A percentile compares a stretch with the other conserved stretches of the same genome.
Conservation (phyloP, 2,888 invertebrate genomes). For the Cepaea hortensis region DNA sequence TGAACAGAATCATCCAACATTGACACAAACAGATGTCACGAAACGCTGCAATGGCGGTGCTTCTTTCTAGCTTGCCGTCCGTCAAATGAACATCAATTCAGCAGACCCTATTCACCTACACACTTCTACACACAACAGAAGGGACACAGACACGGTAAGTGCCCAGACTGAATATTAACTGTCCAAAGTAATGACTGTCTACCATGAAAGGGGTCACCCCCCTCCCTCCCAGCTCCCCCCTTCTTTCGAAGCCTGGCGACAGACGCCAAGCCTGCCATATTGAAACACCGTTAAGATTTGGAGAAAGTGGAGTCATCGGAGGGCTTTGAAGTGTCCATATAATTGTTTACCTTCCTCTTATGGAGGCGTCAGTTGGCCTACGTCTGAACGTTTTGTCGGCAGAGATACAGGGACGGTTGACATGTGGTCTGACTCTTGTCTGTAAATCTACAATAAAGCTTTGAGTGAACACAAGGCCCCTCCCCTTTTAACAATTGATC, state of each 20-base stretch:
- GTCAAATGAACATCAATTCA: too few species aligned
- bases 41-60: too few species aligned
- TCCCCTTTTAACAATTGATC: too few species aligned
- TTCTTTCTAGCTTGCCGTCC: too few species aligned
- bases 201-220: neutral
- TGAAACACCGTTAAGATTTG: neutral
- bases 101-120: too few species aligned
- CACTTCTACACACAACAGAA: too few species aligned
- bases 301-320: neutral
- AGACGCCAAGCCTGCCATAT: neutral
- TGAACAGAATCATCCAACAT: too few species aligned
- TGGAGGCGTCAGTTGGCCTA: slow-evolving; percentile 10
- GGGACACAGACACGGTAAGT: too few species aligned
- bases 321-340: slow-evolving; percentile 21
- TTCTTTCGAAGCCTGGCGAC: neutral
- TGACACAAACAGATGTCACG: too few species aligned
- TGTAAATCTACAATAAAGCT: slow-evolving; percentile 13
- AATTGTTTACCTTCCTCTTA: neutral
- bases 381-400: slow-evolving; percentile 20
- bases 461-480: too few species aligned
- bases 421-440: slow-evolving; percentile 1
- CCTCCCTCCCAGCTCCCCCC: neutral
- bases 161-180: neutral
- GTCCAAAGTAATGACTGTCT: neutral
- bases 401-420: slow-evolving; percentile 17